Base-by-base conservation (phyloP, 2,113 vertebrate genomes). In the Datnioides undecimradiatus region DNA sequence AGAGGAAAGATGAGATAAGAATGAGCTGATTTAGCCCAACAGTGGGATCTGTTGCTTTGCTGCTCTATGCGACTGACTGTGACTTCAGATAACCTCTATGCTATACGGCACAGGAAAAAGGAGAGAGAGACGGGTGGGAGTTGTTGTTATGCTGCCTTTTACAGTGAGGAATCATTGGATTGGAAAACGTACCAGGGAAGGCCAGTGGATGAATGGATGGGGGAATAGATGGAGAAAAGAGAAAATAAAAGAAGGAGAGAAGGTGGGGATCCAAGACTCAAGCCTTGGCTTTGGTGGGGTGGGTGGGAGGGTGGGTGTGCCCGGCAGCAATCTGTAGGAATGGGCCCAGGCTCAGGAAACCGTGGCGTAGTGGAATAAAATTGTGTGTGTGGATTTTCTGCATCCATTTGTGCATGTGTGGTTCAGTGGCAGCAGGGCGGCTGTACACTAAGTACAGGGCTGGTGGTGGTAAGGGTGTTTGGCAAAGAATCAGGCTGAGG, bases 361-460 rank as follows among this genome's bases (percentile, higher is more conserved):
- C 68, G 73, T 93, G 91, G 87, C 90, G 87, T 92, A 92, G 91
- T 94, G 92, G 94, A 94, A 94, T 93, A 93, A 92, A 87, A 83
- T 73, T 76, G 65, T 68, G 78, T 74, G 69, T 51, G 76, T 76
- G 63, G n/a, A 73, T 29, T 69, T 81, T 86, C 81, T 87, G 84
- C 81, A 84, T 89, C 86, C 78, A 85, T 84, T 83, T 88, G 88
- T 86, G 79, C 73, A 69, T 82, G 83, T 91, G 92, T 76, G 90
- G 88, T 90, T 87, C 70, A 79, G 87, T 82, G 88, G 90, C 88
- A 90, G 86, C 83, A 76, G 83, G 83, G 91, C 87, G 82, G 90
- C 82, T 84, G 76, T 90, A 80, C 86, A 78, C 90, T 90, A 92
- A 93, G 90, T 94, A 91, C 84, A 91, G 90, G 93, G 80, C 89